Evolutionary conservation across 2,113 vertebrate genomes (phyloP), one percentile per base, ranked within the genome.

Genomic region (Sphaerodactylus townsendi): DNA sequence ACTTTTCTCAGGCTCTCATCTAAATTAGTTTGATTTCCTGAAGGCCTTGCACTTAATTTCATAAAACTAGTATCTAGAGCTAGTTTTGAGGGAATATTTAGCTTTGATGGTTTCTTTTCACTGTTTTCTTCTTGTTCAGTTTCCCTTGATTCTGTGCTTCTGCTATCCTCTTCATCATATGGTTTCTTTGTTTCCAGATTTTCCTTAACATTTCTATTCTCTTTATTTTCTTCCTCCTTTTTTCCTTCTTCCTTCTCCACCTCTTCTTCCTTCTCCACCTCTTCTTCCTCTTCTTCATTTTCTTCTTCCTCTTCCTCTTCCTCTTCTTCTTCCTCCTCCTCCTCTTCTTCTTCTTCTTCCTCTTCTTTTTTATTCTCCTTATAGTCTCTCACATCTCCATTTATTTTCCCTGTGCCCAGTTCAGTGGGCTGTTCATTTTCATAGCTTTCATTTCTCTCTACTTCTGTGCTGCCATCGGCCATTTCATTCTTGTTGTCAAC

Each of bases 1-100:
- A 98, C 96, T 83, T 96, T 97, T n/a, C 96, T 94, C 81, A 99
- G 94, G 19, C 98, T 98, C 1, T 95, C 96, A 2, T 99, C 98
- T 86, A 99, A 93, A 88, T 99, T 98, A 1, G 98, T 99, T 93
- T 98, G 98, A 79, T 99, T 99, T 88, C 98, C 98, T 1, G 98
- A 99, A 3, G 98, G 98, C 76, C 98, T 96, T 50, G 98, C 97
- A n/a, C 97, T 98, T 78, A 98, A 93, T 86, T 99, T 99, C 79
- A 98, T 96, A 80, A 97, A 96, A 78, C 95, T 96, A 37, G 96
- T 97, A 41, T 97, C 97, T 21, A 99, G 72, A 0, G 97, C 93
- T 83, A 99, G 88, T 76, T 98, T 97, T 74, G 97, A 97, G 5
- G 98, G 97, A 50, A 97, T 96, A 79, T 98, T 98, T 87, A 99